Evolutionary conservation across 2,797 vertebrate species (phyloP).

Genomic region (Argentina silus): DNA sequence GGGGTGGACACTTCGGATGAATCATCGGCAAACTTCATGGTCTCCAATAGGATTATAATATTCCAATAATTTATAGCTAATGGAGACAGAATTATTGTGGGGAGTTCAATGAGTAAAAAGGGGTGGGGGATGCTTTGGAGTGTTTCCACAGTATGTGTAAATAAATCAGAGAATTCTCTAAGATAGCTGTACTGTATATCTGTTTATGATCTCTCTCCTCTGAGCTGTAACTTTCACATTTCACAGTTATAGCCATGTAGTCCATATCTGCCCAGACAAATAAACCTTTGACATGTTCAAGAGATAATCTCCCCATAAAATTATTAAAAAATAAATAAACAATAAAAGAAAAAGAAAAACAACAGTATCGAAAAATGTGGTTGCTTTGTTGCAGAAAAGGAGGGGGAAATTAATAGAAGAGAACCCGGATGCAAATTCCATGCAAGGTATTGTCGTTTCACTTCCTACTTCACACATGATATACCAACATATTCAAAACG

Average conservation of each 20-base stretch:
- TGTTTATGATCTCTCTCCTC: conserved; percentile 16
- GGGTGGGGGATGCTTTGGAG: conserved; percentile 11
- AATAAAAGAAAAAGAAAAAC: not conserved
- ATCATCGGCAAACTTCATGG: conserved; percentile 22
- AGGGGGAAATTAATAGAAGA: too few relatives aligned
- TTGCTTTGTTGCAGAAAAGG: too few relatives aligned
- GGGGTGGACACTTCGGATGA: conserved; percentile 15
- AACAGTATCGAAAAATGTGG: not conserved
- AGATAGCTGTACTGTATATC: conserved; percentile 12
- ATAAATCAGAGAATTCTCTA: conserved; percentile 25
- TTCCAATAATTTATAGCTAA: conserved; percentile 33
- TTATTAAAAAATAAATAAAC: conserved; percentile 17
- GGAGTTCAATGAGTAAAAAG: conserved; percentile 7
- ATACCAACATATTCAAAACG: not conserved
- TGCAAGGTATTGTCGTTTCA: conserved; percentile 26
- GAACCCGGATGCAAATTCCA: conserved; percentile 5
- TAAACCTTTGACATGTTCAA: conserved; percentile 35
- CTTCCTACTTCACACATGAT: conserved; percentile 27
- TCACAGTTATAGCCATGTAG: conserved; percentile 32
- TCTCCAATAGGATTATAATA: conserved; percentile 16
- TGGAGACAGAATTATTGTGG: conserved; percentile 30
- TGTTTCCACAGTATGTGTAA: conserved; percentile 17
- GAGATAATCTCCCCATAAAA: conserved; percentile 25
- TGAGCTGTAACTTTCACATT: conserved; percentile 25
- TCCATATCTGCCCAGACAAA: conserved; percentile 29